phyloP scores from a whole-genome alignment of 2,113 vertebrate genomes.

The Misgurnus mizolepis region DNA sequence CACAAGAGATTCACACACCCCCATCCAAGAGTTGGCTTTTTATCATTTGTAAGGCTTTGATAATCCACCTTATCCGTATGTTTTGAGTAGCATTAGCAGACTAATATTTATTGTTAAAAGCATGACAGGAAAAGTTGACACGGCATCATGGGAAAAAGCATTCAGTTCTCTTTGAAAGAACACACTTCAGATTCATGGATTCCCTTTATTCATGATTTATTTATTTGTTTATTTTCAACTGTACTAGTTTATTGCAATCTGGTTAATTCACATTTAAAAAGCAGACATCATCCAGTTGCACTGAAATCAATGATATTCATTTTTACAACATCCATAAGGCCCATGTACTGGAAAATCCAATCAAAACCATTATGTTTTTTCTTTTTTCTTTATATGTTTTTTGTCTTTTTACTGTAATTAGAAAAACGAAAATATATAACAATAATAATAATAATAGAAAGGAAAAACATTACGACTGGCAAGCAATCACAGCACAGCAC shows the following conservation, averaged over 20 bases:
- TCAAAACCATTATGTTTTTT: slow-evolving; percentile 84
- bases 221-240: slow-evolving; percentile 78
- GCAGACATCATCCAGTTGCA: slow-evolving; percentile 96
- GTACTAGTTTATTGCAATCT: slow-evolving; percentile 98
- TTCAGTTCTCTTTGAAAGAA: slow-evolving; percentile 39
- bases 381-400: slow-evolving; percentile 67
- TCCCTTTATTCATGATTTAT: slow-evolving; percentile 88
- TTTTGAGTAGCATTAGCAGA: slow-evolving; percentile 7
- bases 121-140: slow-evolving; percentile 19
- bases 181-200: slow-evolving; percentile 75
- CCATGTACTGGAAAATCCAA: slow-evolving; percentile 97
- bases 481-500: slow-evolving; percentile 99
- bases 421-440: slow-evolving; percentile 81
- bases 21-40: neutral
- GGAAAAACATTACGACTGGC: slow-evolving; percentile 91
- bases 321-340: slow-evolving; percentile 95
- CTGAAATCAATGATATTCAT: slow-evolving; percentile 95
- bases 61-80: neutral
- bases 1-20: neutral
- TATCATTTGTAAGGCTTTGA: neutral
- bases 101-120: slow-evolving; percentile 27
- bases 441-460: slow-evolving; percentile 95
- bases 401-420: slow-evolving; percentile 87
- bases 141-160: neutral
- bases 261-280: slow-evolving; percentile 99